Conservation (phyloP, 1,140 invertebrate species). For the Parasteatoda tepidariorum region DNA sequence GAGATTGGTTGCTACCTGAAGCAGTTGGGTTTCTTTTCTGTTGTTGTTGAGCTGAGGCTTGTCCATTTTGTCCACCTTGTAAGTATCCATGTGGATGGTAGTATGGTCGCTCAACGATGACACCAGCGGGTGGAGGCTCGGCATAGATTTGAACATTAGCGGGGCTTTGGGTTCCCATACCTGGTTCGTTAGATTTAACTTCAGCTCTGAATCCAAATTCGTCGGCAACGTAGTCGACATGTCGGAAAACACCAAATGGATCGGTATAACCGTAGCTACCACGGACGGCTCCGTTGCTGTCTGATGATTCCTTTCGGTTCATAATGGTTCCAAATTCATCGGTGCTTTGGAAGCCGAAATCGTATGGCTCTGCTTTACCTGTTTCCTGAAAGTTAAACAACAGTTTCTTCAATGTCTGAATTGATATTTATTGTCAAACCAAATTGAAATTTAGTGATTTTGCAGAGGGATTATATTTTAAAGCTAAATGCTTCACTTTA, state of each 20-base stretch:
- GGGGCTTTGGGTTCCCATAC: constrained; percentile 48
- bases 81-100: not conserved
- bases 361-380: constrained; percentile 51
- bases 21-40: not conserved
- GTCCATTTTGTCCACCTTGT: not conserved
- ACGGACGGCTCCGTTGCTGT: constrained; percentile 40
- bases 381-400: constrained; percentile 8
- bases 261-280: constrained; percentile 59
- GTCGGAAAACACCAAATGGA: constrained; percentile 47
- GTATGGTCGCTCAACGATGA: constrained; percentile 42
- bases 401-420: too few relatives aligned
- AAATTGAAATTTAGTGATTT: not conserved
- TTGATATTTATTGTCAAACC: not conserved
- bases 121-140: constrained; percentile 44
- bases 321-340: constrained; percentile 61
- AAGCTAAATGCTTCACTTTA: too few relatives aligned
- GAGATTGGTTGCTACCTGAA: not conserved
- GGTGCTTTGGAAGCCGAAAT: constrained; percentile 61
- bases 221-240: constrained; percentile 62
- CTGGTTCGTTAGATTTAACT: constrained; percentile 58
- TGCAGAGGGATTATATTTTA: not conserved
- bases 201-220: constrained; percentile 63
- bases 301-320: constrained; percentile 54
- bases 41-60: not conserved
- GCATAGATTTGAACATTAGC: constrained; percentile 51